Evolutionary conservation across 1,140 invertebrate species (phyloP).

Genomic region (Conopomorpha cramerella): DNA sequence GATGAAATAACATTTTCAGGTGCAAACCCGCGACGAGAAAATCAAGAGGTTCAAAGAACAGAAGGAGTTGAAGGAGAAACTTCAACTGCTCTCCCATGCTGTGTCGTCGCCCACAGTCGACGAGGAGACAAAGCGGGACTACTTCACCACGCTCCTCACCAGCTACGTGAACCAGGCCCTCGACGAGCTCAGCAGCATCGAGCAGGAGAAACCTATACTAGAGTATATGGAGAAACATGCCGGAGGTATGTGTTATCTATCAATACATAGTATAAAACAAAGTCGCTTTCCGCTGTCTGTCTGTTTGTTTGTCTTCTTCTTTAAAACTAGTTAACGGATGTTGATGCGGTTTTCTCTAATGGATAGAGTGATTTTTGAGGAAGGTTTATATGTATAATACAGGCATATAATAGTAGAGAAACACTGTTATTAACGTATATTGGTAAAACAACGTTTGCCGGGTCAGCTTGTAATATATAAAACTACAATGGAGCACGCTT

Average conservation of each 20-base stretch:
- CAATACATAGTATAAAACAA: too few species aligned
- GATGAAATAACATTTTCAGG: slow-evolving; percentile 17
- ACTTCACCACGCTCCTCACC: slow-evolving; percentile 79
- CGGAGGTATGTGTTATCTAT: slow-evolving; percentile 37
- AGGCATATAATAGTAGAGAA: too few species aligned
- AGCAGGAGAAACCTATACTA: slow-evolving; percentile 75
- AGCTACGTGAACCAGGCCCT: slow-evolving; percentile 74
- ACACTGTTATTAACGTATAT: too few species aligned
- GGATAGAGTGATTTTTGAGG: too few species aligned
- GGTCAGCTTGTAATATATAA: too few species aligned
- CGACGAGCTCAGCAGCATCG: slow-evolving; percentile 78
- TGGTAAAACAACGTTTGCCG: too few species aligned
- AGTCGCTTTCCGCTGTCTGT: too few species aligned
- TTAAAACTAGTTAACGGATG: too few species aligned
- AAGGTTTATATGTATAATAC: too few species aligned
- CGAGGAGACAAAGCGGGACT: slow-evolving; percentile 82
- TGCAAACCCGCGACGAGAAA: slow-evolving; percentile 59
- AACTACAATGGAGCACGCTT: too few species aligned
- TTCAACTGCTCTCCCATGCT: slow-evolving; percentile 68
- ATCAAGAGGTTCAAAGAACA: slow-evolving; percentile 79
- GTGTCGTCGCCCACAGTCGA: slow-evolving; percentile 69
- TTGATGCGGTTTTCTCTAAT: too few species aligned
- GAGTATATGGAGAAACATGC: slow-evolving; percentile 69
- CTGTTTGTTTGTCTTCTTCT: too few species aligned
- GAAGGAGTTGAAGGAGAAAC: slow-evolving; percentile 76